Percentiles rank a stretch among this genome's conserved stretches.
Conservation (phyloP, 2,888 invertebrate genomes). For the Ceramica pisi region DNA sequence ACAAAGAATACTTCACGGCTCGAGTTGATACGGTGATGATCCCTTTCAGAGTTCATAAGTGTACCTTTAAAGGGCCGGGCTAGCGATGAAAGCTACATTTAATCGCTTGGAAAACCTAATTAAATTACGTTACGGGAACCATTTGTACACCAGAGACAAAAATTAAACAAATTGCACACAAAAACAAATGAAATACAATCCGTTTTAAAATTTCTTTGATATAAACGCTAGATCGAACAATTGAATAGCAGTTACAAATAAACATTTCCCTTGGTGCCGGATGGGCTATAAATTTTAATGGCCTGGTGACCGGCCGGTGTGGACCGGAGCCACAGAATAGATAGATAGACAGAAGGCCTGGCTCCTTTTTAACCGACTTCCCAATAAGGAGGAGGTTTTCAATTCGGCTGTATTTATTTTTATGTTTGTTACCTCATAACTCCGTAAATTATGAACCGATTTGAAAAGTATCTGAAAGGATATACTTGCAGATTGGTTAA, state of each 20-base stretch:
- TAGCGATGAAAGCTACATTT: neutral
- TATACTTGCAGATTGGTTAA: no score
- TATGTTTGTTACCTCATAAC: no score
- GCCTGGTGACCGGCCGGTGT: constrained; percentile 18
- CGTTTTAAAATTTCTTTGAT: constrained; percentile 15
- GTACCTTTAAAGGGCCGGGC: no score
- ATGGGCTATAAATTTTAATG: constrained; percentile 60
- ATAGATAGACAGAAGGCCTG: neutral
- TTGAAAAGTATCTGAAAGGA: no score
- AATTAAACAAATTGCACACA: neutral
- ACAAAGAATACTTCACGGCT: no score
- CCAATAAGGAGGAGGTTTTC: no score
- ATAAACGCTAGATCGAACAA: constrained; percentile 25
- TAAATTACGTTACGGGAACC: neutral
- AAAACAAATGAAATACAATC: constrained; percentile 4
- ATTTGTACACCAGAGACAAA: neutral
- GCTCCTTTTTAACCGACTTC: no score
- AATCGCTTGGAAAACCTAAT: neutral
- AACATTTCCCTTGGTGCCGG: constrained; percentile 46
- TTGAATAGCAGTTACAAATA: constrained; percentile 35
- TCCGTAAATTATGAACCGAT: no score
- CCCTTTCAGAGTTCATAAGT: no score
- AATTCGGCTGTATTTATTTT: no score
- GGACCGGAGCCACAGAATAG: neutral
- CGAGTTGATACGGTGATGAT: no score